These are phyloP conservation scores for Drosophila melanica DNA, from an alignment of 1,140 invertebrate species.

Conservation along the genomic window DNA sequence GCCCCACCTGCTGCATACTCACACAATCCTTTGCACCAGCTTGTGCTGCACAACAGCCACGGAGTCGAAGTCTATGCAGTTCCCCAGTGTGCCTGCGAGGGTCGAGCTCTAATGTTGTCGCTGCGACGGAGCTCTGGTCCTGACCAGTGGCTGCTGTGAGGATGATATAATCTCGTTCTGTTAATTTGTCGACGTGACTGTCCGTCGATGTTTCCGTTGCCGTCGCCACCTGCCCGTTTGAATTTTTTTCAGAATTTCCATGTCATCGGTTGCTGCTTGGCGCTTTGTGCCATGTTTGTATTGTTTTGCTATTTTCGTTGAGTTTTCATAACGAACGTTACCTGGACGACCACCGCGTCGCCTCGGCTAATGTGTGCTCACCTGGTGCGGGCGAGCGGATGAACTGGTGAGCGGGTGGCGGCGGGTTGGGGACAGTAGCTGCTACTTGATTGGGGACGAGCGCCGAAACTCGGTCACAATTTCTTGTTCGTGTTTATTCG, in stretches of 20 bases:
- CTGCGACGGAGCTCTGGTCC: slow-evolving; percentile 23
- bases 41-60: slow-evolving; percentile 83
- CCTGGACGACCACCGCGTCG: slow-evolving; percentile 57
- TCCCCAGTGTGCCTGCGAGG: slow-evolving; percentile 78
- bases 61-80: slow-evolving; percentile 83
- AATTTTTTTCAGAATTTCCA: slow-evolving; percentile 62
- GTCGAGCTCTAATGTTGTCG: slow-evolving; percentile 53
- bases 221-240: slow-evolving; percentile 41
- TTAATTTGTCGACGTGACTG: slow-evolving; percentile 54
- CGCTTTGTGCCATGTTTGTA: slow-evolving; percentile 43
- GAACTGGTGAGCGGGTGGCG: neutral
- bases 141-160: slow-evolving; percentile 15
- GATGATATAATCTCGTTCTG: slow-evolving; percentile 51
- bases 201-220: slow-evolving; percentile 52
- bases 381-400: slow-evolving; percentile 33
- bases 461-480: slow-evolving; percentile 70
- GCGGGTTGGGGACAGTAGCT: slow-evolving; percentile 1
- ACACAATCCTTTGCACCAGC: slow-evolving; percentile 79
- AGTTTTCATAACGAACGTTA: slow-evolving; percentile 78
- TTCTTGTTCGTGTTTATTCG: slow-evolving; percentile 61
- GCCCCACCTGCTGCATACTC: slow-evolving; percentile 50
- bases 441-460: slow-evolving; percentile 28
- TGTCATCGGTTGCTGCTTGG: slow-evolving; percentile 56
- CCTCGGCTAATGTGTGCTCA: slow-evolving; percentile 55
- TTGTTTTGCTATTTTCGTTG: slow-evolving; percentile 71